A percentile compares a stretch with the other conserved stretches of the same genome.
Conservation (phyloP, 2,113 vertebrate species). For the Oncorhynchus kisutch region DNA sequence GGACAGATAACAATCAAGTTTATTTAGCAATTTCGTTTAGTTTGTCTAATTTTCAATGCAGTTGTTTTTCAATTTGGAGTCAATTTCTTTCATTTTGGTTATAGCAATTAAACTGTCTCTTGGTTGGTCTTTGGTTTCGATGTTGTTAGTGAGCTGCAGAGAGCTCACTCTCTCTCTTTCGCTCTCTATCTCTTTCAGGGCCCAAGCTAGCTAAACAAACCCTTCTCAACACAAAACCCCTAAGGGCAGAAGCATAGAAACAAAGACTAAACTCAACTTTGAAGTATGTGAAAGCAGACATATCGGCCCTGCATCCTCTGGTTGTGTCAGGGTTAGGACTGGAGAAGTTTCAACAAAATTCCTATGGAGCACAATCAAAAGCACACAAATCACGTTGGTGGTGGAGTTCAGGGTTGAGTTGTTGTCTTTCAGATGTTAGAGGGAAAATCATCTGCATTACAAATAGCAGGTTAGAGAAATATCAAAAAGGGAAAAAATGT, state of each 20-base stretch:
- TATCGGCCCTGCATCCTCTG: background rate
- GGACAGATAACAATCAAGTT: too few relatives aligned
- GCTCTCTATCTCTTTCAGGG: background rate
- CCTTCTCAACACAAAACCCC: background rate
- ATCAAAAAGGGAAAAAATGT: background rate
- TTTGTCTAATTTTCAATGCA: too few relatives aligned
- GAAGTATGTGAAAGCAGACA: background rate
- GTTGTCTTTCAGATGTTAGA: background rate
- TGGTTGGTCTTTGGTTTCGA: too few relatives aligned
- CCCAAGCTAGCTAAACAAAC: background rate
- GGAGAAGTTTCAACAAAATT: background rate
- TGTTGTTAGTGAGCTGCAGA: too few relatives aligned
- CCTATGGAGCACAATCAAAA: background rate
- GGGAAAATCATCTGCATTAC: too few relatives aligned
- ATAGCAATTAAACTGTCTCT: too few relatives aligned
- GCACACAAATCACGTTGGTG: background rate
- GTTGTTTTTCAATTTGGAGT: too few relatives aligned
- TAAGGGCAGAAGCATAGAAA: background rate
- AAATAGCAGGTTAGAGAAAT: background rate
- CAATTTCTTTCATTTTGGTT: too few relatives aligned
- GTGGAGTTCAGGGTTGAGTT: background rate
- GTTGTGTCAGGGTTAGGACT: background rate
- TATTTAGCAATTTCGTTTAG: too few relatives aligned
- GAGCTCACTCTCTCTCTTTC: background rate
- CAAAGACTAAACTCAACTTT: background rate